Conservation (phyloP, 23 tunicate genomes). For the Halocynthia roretzi region DNA sequence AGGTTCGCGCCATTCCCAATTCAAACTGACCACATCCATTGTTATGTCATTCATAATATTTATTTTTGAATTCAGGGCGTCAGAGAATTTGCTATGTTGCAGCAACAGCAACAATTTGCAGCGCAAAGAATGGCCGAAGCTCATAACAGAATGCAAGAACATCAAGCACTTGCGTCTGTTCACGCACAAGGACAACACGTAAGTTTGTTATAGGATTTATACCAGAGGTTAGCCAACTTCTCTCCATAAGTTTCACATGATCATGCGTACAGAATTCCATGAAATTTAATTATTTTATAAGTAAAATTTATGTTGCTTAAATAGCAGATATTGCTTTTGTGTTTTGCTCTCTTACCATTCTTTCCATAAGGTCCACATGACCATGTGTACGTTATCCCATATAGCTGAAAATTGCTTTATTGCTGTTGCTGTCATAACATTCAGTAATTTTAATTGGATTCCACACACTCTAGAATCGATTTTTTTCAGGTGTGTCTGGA, state of each 20-base stretch:
- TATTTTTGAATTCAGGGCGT: conserved; percentile 40
- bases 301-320: no score
- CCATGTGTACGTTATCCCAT: no score
- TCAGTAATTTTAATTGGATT: no score
- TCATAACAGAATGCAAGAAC: conserved; percentile 68
- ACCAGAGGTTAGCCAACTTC: not conserved
- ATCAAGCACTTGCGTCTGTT: conserved; percentile 27
- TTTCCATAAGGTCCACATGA: no score
- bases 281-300: no score
- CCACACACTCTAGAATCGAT: no score
- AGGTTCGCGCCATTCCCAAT: conserved; percentile 2
- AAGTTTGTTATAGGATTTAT: not conserved
- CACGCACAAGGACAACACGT: conserved; percentile 18
- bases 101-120: conserved; percentile 55
- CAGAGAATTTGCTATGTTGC: conserved; percentile 83
- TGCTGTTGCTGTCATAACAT: no score
- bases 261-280: not conserved
- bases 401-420: no score
- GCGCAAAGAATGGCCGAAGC: conserved; percentile 85
- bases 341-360: no score
- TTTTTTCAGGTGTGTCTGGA: no score
- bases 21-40: not conserved
- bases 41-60: not conserved
- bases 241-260: not conserved
- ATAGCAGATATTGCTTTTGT: no score